These are phyloP conservation scores for Drosophila flavopinicola DNA, from an alignment of 2,888 invertebrate species.

Conservation along the genomic window DNA sequence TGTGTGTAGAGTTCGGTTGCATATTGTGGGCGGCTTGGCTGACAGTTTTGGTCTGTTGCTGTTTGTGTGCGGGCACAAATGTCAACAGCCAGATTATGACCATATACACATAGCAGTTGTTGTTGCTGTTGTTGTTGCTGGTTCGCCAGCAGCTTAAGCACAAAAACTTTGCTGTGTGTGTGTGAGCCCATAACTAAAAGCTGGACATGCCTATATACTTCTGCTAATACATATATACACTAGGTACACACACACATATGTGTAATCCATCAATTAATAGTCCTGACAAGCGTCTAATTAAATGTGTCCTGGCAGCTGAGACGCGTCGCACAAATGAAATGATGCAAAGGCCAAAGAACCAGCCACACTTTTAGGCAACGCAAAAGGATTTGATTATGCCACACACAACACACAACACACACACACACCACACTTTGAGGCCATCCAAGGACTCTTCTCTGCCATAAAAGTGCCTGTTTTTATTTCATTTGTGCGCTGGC, in stretches of 20 bases:
- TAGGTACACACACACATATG: conserved; percentile 18
- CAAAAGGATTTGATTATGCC: conserved; percentile 23
- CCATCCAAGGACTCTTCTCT: neutral
- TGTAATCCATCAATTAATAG: conserved; percentile 71
- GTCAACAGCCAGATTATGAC: conserved; percentile 70
- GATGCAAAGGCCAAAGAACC: conserved; percentile 25
- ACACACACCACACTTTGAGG: too few relatives aligned
- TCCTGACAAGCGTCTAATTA: conserved; percentile 71
- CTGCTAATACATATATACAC: conserved; percentile 9
- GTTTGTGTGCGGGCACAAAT: conserved; percentile 61
- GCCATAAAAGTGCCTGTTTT: conserved; percentile 5
- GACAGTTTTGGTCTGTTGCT: conserved; percentile 54
- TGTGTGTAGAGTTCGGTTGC: conserved; percentile 36
- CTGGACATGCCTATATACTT: conserved; percentile 11
- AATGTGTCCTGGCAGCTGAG: conserved; percentile 59
- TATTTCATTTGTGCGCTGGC: conserved; percentile 19
- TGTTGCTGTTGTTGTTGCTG: conserved; percentile 30
- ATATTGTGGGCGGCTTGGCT: conserved; percentile 33
- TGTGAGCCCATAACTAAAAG: neutral
- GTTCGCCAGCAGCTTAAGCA: conserved; percentile 63
- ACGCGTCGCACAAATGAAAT: conserved; percentile 18
- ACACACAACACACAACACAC: too few relatives aligned
- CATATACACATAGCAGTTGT: conserved; percentile 30
- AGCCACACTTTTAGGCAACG: conserved; percentile 16
- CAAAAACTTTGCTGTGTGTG: conserved; percentile 15